These are phyloP conservation scores for Lepidocolaptes lacrymiger DNA, from an alignment of 2,797 vertebrate genomes.

Conservation along the genomic window DNA sequence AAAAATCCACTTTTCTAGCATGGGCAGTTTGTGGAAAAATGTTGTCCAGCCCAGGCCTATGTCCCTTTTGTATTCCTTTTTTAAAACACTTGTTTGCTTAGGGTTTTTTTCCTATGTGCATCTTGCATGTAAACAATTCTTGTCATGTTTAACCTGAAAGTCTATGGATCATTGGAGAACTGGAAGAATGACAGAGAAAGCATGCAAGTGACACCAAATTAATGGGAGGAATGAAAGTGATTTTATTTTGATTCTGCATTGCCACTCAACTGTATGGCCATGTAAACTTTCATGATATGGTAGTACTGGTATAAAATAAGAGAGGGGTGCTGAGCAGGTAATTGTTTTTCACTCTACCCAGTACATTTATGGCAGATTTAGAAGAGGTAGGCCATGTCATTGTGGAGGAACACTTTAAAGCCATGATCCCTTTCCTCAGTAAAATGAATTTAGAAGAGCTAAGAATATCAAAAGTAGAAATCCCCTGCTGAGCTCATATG, in stretches of 20 bases:
- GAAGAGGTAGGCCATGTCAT: not conserved
- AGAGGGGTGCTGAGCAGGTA: not conserved
- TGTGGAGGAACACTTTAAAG: not conserved
- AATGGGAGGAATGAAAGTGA: not conserved
- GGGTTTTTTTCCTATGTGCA: not conserved
- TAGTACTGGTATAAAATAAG: not conserved
- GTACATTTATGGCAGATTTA: not conserved
- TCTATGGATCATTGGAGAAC: not conserved
- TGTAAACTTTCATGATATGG: not conserved
- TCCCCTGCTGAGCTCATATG: not conserved
- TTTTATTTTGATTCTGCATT: conserved; percentile 16
- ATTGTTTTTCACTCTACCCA: not conserved
- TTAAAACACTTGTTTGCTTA: not conserved
- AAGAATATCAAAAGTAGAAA: not conserved
- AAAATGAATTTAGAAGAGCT: not conserved
- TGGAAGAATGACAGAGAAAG: conserved; percentile 4
- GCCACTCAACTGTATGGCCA: not conserved
- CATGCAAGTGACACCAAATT: not conserved
- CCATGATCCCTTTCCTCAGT: not conserved
- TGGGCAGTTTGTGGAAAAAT: not conserved
- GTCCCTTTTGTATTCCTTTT: not conserved
- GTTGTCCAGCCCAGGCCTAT: not conserved
- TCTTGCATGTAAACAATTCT: conserved; percentile 5
- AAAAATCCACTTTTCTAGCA: not conserved
- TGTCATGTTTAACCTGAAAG: not conserved